phyloP scores from a whole-genome alignment of 2,888 invertebrate species.

The Aporophyla nigra region DNA sequence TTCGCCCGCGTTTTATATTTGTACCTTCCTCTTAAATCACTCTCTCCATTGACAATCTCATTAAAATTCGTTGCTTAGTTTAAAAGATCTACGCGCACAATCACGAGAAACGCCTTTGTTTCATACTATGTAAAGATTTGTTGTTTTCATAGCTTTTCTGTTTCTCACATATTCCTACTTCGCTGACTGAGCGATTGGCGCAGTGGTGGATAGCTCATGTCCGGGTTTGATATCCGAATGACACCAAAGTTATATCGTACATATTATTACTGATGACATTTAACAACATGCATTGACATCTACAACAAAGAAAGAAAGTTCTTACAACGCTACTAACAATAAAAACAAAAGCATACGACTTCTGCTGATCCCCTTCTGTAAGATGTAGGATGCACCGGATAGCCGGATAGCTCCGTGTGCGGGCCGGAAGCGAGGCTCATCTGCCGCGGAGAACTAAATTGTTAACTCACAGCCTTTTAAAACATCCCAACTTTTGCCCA shows the following conservation, averaged over 20 bases:
- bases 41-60: no score
- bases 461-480: slow-evolving; percentile 74
- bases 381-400: slow-evolving; percentile 20
- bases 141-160: not conserved
- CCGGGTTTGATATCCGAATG: not conserved
- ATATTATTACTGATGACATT: not conserved
- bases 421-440: slow-evolving; percentile 60
- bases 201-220: not conserved
- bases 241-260: not conserved
- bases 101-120: no score
- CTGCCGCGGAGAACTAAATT: slow-evolving; percentile 72
- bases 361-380: slow-evolving; percentile 1
- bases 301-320: not conserved
- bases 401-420: not conserved
- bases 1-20: no score
- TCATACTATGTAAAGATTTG: no score
- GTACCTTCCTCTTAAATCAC: no score
- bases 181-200: not conserved
- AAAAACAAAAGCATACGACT: slow-evolving; percentile 12
- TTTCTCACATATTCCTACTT: no score
- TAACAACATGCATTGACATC: not conserved
- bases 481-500: slow-evolving; percentile 67
- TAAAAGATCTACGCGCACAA: no score
- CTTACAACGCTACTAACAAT: not conserved
- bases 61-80: no score